Base-by-base conservation (phyloP, 2,888 invertebrate genomes). In the Gonocerus acuteangulatus region DNA sequence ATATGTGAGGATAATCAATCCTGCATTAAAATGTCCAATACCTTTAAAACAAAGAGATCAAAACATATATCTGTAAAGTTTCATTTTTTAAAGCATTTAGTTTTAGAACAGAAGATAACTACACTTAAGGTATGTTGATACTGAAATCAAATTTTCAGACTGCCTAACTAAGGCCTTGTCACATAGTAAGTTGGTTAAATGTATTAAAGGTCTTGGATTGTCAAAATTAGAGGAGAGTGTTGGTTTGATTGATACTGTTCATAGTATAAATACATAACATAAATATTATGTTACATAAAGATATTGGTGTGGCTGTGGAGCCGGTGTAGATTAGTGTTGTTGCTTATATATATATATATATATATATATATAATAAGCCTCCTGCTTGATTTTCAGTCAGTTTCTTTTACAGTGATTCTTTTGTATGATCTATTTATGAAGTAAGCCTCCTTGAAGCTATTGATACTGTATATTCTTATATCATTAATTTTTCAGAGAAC, bases 141-240 rank as follows among this genome's bases (percentile, higher is more conserved):
- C 32, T 32, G 11, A 32, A 32, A 32, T 9, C 32, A 6, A 32
- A 32, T 32, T 32, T 32, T 9, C 32, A 32, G 32, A 32, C 11
- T 32, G 6, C 32, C 32, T n/a, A 32, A 32, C 32, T 32, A 32
- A 32, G 11, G 32, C 32, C 32, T 9, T 32, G 32, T 16, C n/a
- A 52, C n/a, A 7, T 6, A n/a, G 11, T 36, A 9, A 23, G 48
- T 52, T 56, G 44, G 62, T 61, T n/a, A 57, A 16, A 22, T 21
- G 6, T 42, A 36, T 61, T 64, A 48, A 48, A 61, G 47, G 67
- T 68, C 62, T 64, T 32, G 6, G 6, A 9, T 32, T 32, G 6
- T 32, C 11, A 9, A 32, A 32, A 32, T 32, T 32, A 32, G 32
- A 11, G 32, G 11, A 11, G 32, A 32, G 32, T 9, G 11, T 32